Evolutionary conservation across 2,797 vertebrate genomes (phyloP).

Genomic region (Aldrovandia affinis): DNA sequence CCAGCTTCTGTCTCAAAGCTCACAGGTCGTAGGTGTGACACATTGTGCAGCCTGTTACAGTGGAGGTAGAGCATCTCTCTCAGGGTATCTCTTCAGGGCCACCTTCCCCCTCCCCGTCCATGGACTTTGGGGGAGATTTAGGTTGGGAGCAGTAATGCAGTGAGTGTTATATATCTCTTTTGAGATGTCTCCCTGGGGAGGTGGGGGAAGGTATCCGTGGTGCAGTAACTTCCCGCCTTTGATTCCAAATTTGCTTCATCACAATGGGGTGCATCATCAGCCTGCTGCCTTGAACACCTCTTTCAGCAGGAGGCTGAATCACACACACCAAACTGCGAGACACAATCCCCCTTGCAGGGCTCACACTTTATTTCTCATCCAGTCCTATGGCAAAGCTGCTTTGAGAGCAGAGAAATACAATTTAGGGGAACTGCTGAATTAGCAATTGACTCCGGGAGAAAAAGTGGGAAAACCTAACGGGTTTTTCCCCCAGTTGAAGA

Average conservation of each 20-base stretch:
- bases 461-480: too few relatives aligned
- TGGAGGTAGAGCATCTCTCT: background rate
- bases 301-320: background rate
- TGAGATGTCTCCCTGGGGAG: background rate
- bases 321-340: background rate
- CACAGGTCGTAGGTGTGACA: background rate
- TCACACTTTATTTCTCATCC: background rate
- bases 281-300: background rate
- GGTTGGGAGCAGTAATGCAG: background rate
- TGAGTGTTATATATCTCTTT: background rate
- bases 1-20: background rate
- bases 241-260: background rate
- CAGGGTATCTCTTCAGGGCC: background rate
- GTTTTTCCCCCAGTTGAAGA: too few relatives aligned
- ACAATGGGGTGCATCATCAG: background rate
- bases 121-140: too few relatives aligned
- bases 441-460: background rate
- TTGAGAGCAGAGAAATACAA: too few relatives aligned
- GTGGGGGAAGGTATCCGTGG: background rate
- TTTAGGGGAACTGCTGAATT: background rate
- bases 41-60: background rate
- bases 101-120: too few relatives aligned
- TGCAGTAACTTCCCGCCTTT: background rate
- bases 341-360: background rate
- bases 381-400: too few relatives aligned